Percentiles rank a stretch among this genome's conserved stretches.
Evolutionary conservation across 2,113 vertebrate species (phyloP).

Genomic region (Psammodynastes pulverulentus): DNA sequence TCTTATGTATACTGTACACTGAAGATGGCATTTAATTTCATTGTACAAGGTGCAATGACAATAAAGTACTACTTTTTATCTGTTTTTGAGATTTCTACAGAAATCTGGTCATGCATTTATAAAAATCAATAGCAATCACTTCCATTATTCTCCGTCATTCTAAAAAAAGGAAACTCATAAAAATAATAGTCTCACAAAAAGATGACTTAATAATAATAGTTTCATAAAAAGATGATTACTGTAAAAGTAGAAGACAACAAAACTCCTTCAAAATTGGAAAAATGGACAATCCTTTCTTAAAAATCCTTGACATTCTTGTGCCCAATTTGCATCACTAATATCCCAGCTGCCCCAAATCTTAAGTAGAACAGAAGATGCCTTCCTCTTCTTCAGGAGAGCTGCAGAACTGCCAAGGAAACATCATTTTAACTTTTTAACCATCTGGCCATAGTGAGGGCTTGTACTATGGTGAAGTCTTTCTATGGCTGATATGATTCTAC

Average conservation of each 20-base stretch:
- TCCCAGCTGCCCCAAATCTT: neutral
- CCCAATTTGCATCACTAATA: neutral
- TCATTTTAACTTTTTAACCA: neutral
- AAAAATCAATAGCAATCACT: neutral
- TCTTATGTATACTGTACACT: too few species aligned
- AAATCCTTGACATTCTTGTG: neutral
- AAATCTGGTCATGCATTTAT: neutral
- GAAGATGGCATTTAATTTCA: too few species aligned
- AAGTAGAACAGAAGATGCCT: neutral
- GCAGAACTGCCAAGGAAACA: neutral
- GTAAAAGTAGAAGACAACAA: neutral
- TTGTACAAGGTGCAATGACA: too few species aligned
- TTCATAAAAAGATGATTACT: neutral
- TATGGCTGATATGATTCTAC: neutral
- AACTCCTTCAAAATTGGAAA: neutral
- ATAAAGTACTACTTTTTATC: neutral
- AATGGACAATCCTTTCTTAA: neutral
- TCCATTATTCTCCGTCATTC: neutral
- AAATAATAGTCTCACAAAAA: neutral
- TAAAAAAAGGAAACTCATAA: neutral
- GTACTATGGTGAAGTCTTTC: neutral
- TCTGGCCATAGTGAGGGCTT: neutral
- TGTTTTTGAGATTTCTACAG: neutral
- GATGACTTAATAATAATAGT: neutral
- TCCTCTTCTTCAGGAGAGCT: neutral